Evolutionary conservation across 2,113 vertebrate genomes (phyloP).

Genomic region (Collichthys lucidus): DNA sequence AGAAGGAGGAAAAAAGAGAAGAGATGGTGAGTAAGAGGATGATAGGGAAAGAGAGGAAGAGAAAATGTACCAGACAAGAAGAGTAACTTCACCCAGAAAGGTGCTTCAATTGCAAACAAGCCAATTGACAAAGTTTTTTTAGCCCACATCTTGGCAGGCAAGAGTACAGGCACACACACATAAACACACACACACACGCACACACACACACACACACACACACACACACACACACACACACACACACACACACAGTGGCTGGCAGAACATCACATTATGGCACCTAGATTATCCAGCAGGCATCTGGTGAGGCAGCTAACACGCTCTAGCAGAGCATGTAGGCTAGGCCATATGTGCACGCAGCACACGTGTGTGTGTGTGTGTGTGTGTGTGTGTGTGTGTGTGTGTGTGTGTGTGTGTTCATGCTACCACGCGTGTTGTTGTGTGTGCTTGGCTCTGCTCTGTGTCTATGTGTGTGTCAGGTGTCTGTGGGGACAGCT

Average conservation of each 20-base stretch:
- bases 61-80: not conserved
- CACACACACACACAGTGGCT: conserved; percentile 23
- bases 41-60: not conserved
- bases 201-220: conserved; percentile 23
- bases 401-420: conserved; percentile 28
- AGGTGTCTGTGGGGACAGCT: conserved; percentile 75
- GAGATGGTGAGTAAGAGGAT: not conserved
- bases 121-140: conserved; percentile 33
- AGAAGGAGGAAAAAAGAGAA: not conserved
- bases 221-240: conserved; percentile 27
- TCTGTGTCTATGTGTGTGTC: conserved; percentile 42
- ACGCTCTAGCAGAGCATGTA: conserved; percentile 65
- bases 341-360: conserved; percentile 60
- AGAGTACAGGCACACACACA: not conserved
- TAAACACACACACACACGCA: conserved; percentile 36
- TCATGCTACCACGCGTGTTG: not conserved
- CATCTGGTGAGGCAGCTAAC: conserved; percentile 79
- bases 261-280: conserved; percentile 66
- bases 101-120: conserved; percentile 44
- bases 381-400: conserved; percentile 29
- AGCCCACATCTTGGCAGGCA: conserved; percentile 47
- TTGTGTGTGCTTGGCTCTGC: not conserved
- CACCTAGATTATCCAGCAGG: conserved; percentile 73
- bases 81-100: not conserved
- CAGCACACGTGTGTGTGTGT: conserved; percentile 19